phyloP scores from a whole-genome alignment of 2,113 vertebrate species.

The Toxotes chatareus region DNA sequence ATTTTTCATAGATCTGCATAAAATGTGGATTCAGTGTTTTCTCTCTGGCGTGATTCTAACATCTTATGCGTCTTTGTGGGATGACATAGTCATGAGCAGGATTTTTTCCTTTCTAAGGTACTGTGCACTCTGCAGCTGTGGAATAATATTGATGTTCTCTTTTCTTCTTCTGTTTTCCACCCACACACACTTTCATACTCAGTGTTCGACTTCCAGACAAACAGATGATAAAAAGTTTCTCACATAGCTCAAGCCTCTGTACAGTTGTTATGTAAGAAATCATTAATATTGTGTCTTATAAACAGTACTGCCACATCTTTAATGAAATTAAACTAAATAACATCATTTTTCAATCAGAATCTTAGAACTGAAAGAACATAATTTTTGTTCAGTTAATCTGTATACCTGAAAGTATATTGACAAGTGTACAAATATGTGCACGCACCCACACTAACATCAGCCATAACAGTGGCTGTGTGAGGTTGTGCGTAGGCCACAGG shows the following conservation, averaged over 20 bases:
- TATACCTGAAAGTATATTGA: background rate
- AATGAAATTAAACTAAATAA: background rate
- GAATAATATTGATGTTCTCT: conserved; percentile 50
- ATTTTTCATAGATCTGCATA: conserved; percentile 1
- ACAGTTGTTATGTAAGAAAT: background rate
- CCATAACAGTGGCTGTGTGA: too few relatives aligned
- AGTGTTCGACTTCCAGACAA: background rate
- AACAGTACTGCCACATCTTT: background rate
- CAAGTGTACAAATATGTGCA: too few relatives aligned
- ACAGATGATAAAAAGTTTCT: background rate
- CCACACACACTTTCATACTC: conserved; percentile 2
- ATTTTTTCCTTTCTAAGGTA: conserved; percentile 18
- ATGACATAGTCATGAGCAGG: conserved; percentile 17
- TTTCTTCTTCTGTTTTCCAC: conserved; percentile 38
- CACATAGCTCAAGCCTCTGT: background rate
- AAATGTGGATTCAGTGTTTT: conserved; percentile 1
- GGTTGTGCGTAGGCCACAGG: too few relatives aligned
- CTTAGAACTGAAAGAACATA: background rate
- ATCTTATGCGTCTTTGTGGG: conserved; percentile 22
- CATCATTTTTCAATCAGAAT: too few relatives aligned
- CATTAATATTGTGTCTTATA: background rate
- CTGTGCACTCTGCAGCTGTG: conserved; percentile 28
- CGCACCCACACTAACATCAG: too few relatives aligned
- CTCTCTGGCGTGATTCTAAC: conserved; percentile 7
- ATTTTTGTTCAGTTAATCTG: too few relatives aligned